phyloP scores from a whole-genome alignment of 1,140 invertebrate species.

The Eufriesea mexicana region DNA sequence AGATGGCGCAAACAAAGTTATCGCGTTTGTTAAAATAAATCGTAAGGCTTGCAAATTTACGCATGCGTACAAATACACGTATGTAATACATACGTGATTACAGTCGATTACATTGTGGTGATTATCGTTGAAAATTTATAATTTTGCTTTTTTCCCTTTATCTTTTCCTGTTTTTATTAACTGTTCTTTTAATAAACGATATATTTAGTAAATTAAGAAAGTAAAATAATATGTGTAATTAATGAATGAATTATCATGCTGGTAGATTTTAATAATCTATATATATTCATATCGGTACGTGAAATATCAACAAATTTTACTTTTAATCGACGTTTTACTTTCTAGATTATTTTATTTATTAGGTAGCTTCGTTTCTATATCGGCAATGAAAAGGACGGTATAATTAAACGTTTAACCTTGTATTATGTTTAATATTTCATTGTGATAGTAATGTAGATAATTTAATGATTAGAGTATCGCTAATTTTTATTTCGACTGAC shows the following conservation, averaged over 20 bases:
- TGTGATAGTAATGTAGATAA: constrained; percentile 43
- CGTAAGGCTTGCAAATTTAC: background rate
- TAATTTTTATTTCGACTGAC: constrained; percentile 28
- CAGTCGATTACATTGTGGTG: background rate
- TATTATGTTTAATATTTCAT: constrained; percentile 13
- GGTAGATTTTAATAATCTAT: constrained; percentile 7
- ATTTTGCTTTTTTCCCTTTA: background rate
- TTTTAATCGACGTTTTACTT: background rate
- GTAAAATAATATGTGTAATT: background rate
- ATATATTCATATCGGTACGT: background rate
- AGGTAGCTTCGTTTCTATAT: background rate
- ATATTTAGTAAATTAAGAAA: background rate
- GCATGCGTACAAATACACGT: background rate
- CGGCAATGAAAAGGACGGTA: background rate
- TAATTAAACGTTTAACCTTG: background rate
- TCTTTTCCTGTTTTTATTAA: background rate
- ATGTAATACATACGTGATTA: background rate
- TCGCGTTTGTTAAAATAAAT: background rate
- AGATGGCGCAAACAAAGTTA: background rate
- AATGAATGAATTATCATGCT: background rate
- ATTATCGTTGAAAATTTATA: background rate
- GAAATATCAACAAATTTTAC: background rate
- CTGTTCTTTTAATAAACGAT: background rate
- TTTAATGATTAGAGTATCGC: constrained; percentile 8
- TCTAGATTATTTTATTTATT: constrained; percentile 9